These are phyloP conservation scores for Crotalus helleri DNA, from an alignment of 2,113 vertebrate genomes.

Conservation along the genomic window DNA sequence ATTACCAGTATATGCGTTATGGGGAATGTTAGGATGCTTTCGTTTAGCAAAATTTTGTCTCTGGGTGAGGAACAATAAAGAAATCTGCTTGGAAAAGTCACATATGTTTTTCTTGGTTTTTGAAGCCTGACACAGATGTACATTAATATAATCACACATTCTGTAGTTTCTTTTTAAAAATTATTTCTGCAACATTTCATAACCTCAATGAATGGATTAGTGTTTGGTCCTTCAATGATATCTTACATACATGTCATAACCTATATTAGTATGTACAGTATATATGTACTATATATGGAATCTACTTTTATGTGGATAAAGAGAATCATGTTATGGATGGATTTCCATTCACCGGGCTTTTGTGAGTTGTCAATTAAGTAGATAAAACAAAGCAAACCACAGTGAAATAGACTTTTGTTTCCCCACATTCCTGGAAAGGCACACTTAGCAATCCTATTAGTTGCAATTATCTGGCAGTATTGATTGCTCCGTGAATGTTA, in stretches of 20 bases:
- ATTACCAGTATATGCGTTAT: no score
- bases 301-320: not conserved
- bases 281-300: not conserved
- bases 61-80: not conserved
- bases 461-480: conserved; percentile 57
- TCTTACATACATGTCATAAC: not conserved
- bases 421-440: conserved; percentile 41
- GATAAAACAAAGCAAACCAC: conserved; percentile 38
- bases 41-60: not conserved
- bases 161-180: not conserved
- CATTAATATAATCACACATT: not conserved
- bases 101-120: not conserved
- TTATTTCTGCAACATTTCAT: not conserved
- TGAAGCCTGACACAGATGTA: not conserved
- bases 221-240: not conserved
- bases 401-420: conserved; percentile 42
- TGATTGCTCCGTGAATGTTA: conserved; percentile 43
- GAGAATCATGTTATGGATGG: not conserved
- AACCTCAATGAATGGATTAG: not conserved
- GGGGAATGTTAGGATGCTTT: no score
- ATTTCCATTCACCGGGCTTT: conserved; percentile 27
- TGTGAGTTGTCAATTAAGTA: conserved; percentile 34
- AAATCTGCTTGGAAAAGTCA: not conserved
- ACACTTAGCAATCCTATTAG: conserved; percentile 46
- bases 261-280: not conserved